Evolutionary conservation across 2,797 vertebrate species (phyloP).

Genomic region (Sphaeramia orbicularis): DNA sequence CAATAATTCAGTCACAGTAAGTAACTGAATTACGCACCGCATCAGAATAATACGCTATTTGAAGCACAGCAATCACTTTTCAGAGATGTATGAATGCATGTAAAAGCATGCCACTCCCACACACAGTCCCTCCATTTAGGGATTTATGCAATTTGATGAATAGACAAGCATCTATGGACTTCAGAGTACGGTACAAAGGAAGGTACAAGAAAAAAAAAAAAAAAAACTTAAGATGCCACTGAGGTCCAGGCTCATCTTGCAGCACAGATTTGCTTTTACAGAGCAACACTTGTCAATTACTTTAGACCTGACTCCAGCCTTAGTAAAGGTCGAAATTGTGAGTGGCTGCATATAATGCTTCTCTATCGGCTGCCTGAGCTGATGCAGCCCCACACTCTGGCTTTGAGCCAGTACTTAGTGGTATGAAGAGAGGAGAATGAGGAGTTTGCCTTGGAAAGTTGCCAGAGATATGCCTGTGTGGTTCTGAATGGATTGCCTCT

Average conservation of each 20-base stretch:
- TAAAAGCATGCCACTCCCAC: slow-evolving; percentile 36
- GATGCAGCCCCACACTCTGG: slow-evolving; percentile 64
- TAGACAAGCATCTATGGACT: slow-evolving; percentile 44
- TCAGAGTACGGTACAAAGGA: slow-evolving; percentile 18
- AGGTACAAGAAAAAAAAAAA: background rate
- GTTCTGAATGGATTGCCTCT: slow-evolving; percentile 70
- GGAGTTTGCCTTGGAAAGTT: slow-evolving; percentile 68
- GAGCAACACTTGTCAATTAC: slow-evolving; percentile 77
- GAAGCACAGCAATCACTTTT: slow-evolving; percentile 25
- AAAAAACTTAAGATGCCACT: slow-evolving; percentile 49
- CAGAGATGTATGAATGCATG: slow-evolving; percentile 34
- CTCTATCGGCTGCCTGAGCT: slow-evolving; percentile 43
- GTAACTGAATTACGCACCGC: slow-evolving; percentile 46
- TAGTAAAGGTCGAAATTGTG: slow-evolving; percentile 66
- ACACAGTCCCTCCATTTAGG: slow-evolving; percentile 3
- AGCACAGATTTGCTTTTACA: slow-evolving; percentile 70
- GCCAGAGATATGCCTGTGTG: slow-evolving; percentile 72
- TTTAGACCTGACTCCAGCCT: slow-evolving; percentile 46
- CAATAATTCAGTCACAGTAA: slow-evolving; percentile 43
- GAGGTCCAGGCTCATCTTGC: slow-evolving; percentile 42
- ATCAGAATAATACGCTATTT: slow-evolving; percentile 32
- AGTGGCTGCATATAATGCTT: slow-evolving; percentile 69
- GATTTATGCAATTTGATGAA: slow-evolving; percentile 45
- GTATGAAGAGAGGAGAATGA: slow-evolving; percentile 72
- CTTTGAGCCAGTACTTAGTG: slow-evolving; percentile 69